Conservation (phyloP, 1,140 invertebrate genomes). For the Heliconius hermathena region DNA sequence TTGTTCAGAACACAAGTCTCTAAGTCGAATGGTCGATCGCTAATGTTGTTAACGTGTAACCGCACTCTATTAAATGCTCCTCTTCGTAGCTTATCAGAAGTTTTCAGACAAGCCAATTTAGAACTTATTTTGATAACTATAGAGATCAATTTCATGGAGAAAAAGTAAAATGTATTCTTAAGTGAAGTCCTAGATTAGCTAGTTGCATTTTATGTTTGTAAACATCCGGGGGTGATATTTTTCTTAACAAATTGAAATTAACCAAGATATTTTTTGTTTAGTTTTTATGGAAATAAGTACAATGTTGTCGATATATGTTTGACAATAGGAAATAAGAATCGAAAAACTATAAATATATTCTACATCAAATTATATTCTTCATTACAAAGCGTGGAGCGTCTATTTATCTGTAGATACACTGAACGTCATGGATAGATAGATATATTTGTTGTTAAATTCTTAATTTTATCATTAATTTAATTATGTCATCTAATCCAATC, state of each 20-base stretch:
- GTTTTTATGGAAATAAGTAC: background rate
- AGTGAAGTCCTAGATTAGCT: background rate
- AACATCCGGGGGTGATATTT: slow-evolving; percentile 1
- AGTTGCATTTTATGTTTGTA: background rate
- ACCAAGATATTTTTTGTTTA: background rate
- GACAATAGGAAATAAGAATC: background rate
- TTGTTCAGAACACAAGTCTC: slow-evolving; percentile 37
- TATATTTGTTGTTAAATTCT: no score
- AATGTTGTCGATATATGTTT: slow-evolving; percentile 28
- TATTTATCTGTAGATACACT: background rate
- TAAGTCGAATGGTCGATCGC: slow-evolving; percentile 34
- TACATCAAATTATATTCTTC: no score
- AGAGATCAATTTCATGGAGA: background rate
- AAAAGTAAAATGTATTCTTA: background rate
- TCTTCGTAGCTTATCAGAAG: slow-evolving; percentile 39
- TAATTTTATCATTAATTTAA: background rate
- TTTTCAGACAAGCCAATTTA: background rate
- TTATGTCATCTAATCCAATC: background rate
- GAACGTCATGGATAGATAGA: no score
- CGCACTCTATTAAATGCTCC: slow-evolving; percentile 48
- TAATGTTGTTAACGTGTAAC: slow-evolving; percentile 38
- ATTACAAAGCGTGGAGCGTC: background rate
- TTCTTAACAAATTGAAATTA: background rate
- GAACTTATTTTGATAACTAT: background rate
- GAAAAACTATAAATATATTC: no score